phyloP scores from a whole-genome alignment of 2,113 vertebrate species.

The Acinonyx jubatus region DNA sequence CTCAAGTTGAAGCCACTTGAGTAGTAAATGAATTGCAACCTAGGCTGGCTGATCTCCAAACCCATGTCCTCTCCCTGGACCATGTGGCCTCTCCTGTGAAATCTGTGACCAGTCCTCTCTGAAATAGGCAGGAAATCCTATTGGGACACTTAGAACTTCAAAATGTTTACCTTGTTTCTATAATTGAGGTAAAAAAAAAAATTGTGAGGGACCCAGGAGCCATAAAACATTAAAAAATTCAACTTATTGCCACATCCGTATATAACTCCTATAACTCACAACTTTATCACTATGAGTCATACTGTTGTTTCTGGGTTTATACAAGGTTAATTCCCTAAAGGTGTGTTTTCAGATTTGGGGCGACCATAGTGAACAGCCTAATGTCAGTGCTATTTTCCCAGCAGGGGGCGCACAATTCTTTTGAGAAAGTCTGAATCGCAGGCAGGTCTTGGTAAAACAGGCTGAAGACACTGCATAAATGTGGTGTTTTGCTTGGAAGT shows the following conservation, averaged over 20 bases:
- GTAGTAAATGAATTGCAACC: not conserved
- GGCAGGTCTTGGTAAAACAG: not conserved
- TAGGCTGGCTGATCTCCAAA: not conserved
- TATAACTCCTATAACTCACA: not conserved
- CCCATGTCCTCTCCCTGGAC: not conserved
- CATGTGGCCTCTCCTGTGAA: not conserved
- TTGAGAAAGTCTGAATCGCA: not conserved
- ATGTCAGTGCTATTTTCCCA: not conserved
- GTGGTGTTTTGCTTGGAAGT: slow-evolving; percentile 17
- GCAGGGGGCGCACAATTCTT: slow-evolving; percentile 53
- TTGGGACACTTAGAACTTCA: not conserved
- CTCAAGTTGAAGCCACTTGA: not conserved
- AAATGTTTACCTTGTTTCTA: not conserved
- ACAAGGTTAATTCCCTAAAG: not conserved
- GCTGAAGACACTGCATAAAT: not conserved
- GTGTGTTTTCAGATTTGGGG: not conserved
- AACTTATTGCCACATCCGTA: not conserved
- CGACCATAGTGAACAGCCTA: not conserved
- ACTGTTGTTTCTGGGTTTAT: not conserved
- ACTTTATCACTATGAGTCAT: not conserved
- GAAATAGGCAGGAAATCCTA: not conserved
- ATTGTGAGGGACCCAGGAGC: not conserved
- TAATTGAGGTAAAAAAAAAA: not conserved
- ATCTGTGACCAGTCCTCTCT: not conserved
- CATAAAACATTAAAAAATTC: not conserved